Evolutionary conservation across 2,113 vertebrate species (phyloP).

Genomic region (Euleptes europaea): DNA sequence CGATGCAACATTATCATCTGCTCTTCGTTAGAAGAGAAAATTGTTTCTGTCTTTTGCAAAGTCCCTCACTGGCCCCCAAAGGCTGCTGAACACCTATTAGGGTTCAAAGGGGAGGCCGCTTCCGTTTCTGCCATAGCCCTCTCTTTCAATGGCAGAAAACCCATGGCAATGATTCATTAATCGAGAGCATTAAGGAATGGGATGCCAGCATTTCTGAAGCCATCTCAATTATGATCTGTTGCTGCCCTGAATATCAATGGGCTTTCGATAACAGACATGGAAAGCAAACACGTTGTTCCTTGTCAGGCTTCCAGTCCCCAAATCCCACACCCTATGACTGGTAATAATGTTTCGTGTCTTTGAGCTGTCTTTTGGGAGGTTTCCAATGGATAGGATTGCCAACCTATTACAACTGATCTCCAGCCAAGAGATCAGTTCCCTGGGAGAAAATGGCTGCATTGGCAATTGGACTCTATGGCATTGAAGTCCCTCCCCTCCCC

Average conservation of each 20-base stretch:
- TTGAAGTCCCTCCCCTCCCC: no score
- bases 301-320: not conserved
- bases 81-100: not conserved
- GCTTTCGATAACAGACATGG: not conserved
- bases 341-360: not conserved
- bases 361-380: no score
- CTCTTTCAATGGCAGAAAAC: slow-evolving; percentile 3
- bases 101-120: slow-evolving; percentile 27
- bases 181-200: slow-evolving; percentile 18
- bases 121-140: not conserved
- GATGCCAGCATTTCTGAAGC: slow-evolving; percentile 1
- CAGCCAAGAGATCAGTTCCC: no score
- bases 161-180: not conserved
- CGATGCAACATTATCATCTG: not conserved
- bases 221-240: slow-evolving; percentile 15
- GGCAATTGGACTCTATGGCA: no score
- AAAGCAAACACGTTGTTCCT: not conserved
- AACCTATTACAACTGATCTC: no score
- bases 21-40: not conserved
- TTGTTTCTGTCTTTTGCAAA: not conserved
- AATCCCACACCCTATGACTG: not conserved
- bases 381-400: no score
- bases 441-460: no score
- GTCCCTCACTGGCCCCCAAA: not conserved
- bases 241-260: slow-evolving; percentile 6